phyloP scores from a whole-genome alignment of 2,113 vertebrate species.

The Phalacrocorax carbo region DNA sequence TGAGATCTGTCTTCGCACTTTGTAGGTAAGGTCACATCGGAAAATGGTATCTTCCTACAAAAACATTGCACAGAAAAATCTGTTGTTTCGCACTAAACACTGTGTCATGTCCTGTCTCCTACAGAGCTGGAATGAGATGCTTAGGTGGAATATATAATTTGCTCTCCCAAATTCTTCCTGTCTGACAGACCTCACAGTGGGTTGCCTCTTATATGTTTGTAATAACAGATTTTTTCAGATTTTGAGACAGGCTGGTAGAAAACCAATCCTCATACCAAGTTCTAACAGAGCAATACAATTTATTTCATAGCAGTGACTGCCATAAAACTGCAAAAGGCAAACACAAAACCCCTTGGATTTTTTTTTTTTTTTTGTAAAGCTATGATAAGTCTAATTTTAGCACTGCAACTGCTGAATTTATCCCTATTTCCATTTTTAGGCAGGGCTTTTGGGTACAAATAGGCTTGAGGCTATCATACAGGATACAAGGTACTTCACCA shows the following conservation, averaged over 20 bases:
- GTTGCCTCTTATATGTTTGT: not conserved
- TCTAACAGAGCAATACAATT: not conserved
- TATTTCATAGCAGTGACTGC: not conserved
- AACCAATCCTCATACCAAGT: not conserved
- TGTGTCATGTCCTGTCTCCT: not conserved
- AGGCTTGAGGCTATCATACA: not conserved
- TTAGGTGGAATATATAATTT: not conserved
- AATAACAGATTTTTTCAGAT: not conserved
- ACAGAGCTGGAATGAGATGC: not conserved
- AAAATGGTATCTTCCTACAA: not conserved
- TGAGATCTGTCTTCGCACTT: not conserved
- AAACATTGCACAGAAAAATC: not conserved
- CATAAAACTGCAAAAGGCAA: not conserved
- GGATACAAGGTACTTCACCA: not conserved
- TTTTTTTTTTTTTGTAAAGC: not conserved
- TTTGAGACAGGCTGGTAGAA: not conserved
- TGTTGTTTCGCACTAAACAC: not conserved
- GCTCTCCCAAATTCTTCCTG: not conserved
- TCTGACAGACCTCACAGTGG: not conserved
- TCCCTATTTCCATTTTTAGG: not conserved
- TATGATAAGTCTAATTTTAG: not conserved
- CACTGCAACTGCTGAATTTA: not conserved
- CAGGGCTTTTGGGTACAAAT: not conserved
- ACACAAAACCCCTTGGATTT: not conserved
- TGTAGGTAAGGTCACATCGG: not conserved